Evolutionary conservation across 1,140 invertebrate genomes (phyloP).

Genomic region (Zaprionus taronus): DNA sequence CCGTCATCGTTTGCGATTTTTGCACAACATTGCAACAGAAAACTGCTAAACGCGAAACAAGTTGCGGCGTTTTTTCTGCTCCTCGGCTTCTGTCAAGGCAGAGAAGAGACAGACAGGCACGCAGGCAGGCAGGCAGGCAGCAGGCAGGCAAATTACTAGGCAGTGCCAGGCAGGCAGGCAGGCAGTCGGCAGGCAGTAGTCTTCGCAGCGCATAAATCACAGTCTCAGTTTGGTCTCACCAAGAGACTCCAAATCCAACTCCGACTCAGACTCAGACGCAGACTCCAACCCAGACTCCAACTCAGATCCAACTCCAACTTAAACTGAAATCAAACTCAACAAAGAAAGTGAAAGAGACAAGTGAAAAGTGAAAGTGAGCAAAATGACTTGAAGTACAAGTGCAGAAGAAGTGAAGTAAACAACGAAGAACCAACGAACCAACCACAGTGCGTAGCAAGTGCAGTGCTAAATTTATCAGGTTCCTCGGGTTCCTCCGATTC

Average conservation of each 20-base stretch:
- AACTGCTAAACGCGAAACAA: constrained; percentile 84
- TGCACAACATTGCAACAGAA: constrained; percentile 83
- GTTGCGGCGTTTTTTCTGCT: constrained; percentile 83
- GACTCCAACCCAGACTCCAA: constrained; percentile 28
- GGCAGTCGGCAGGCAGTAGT: constrained; percentile 70
- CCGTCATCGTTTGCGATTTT: constrained; percentile 81
- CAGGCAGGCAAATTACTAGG: constrained; percentile 63
- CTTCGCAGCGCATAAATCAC: constrained; percentile 80
- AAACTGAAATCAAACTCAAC: constrained; percentile 43
- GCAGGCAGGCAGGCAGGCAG: constrained; percentile 28
- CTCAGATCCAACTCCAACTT: constrained; percentile 41
- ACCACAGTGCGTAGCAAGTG: constrained; percentile 15
- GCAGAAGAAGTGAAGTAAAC: constrained; percentile 60
- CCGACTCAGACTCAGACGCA: constrained; percentile 16
- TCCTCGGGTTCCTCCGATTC: constrained; percentile 1
- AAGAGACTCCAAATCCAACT: constrained; percentile 27
- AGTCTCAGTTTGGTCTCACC: constrained; percentile 42
- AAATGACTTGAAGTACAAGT: constrained; percentile 79
- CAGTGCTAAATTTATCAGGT: not conserved
- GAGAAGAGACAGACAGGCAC: constrained; percentile 31
- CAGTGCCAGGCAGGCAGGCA: constrained; percentile 70
- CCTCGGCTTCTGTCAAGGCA: constrained; percentile 64
- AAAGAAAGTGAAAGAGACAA: constrained; percentile 29
- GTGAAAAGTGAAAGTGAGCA: constrained; percentile 56
- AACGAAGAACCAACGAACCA: constrained; percentile 28